Evolutionary conservation across 1,140 invertebrate species (phyloP).

Genomic region (Drosophila parvula): DNA sequence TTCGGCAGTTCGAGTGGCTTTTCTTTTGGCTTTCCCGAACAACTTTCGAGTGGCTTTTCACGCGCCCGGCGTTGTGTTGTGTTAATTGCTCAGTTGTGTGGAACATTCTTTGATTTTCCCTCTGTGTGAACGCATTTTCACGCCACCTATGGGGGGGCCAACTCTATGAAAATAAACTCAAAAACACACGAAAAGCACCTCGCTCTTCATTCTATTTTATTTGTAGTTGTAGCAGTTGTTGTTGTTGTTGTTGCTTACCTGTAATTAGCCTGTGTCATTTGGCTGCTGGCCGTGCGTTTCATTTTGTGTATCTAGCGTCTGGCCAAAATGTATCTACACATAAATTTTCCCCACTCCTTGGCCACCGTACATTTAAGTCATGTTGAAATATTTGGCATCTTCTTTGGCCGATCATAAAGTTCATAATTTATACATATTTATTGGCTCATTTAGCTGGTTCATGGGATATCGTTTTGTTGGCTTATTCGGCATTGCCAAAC

Average conservation of each 20-base stretch:
- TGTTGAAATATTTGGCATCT: conserved; percentile 59
- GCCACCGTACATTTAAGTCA: conserved; percentile 37
- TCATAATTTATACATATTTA: conserved; percentile 54
- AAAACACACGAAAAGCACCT: conserved; percentile 30
- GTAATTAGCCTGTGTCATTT: conserved; percentile 81
- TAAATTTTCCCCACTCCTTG: conserved; percentile 37
- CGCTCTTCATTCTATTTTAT: conserved; percentile 29
- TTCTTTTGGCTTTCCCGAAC: conserved; percentile 15
- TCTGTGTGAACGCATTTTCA: conserved; percentile 74
- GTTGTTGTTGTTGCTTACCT: conserved; percentile 57
- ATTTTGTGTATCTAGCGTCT: conserved; percentile 63
- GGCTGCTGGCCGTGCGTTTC: conserved; percentile 39
- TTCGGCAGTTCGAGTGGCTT: conserved; percentile 46
- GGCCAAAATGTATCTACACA: conserved; percentile 58
- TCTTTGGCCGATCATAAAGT: conserved; percentile 52
- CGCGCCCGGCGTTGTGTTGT: conserved; percentile 41
- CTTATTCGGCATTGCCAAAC: not conserved
- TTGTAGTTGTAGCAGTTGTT: conserved; percentile 43
- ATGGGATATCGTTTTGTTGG: conserved; percentile 14
- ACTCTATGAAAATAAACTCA: conserved; percentile 72
- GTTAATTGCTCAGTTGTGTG: conserved; percentile 82
- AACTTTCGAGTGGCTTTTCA: conserved; percentile 51
- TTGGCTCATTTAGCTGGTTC: conserved; percentile 32
- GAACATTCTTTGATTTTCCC: conserved; percentile 76
- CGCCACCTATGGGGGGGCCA: conserved; percentile 47